Evolutionary conservation across 2,113 vertebrate species (phyloP), one percentile per base, ranked within the genome.

Genomic region (Neoarius graeffei): DNA sequence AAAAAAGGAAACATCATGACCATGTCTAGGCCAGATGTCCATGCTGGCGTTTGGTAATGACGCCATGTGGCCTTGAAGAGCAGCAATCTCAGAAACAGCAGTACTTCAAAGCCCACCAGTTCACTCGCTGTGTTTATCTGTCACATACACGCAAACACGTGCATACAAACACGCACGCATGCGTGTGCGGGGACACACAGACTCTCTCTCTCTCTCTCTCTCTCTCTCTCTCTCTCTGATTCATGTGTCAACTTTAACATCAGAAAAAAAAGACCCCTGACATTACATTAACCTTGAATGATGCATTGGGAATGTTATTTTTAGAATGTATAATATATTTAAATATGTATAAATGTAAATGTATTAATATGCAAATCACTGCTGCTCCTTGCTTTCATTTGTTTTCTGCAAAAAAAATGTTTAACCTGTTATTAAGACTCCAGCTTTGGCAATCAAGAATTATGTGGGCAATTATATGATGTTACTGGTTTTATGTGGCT

Each of bases 1-100:
- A 92, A 91, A 91, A 91, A 89, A 87, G 88, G 85, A 90, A 92
- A 89, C 88, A 90, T 91, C 85, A 87, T 90, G 89, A 90, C 91
- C 86, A 89, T 90, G 89, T 86, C 90, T 91, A 88, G 89, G 83
- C 91, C 90, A 92, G 92, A 90, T 89, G 91, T 91, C 90, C 86
- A 85, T 50, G 60, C 86, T 93, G 86, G 85, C 84, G 86, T 91
- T 90, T 87, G 79, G 77, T 60, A 85, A 89, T 93, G 92, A 91
- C 64, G 91, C 85, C 88, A 91, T 89, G 52, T 71, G 67, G 86
- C 90, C 89, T 89, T 87, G 90, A 87, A 90, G 86, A 91, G 74
- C 77, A 84, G 57, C 79, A 84, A 76, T 85, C 82, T 79, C 81
- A 90, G 86, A 87, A 87, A 27, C 85, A 83, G 82, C 83, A 88